Base-by-base conservation (phyloP, 1,140 invertebrate genomes). In the Drosophila setifemur region DNA sequence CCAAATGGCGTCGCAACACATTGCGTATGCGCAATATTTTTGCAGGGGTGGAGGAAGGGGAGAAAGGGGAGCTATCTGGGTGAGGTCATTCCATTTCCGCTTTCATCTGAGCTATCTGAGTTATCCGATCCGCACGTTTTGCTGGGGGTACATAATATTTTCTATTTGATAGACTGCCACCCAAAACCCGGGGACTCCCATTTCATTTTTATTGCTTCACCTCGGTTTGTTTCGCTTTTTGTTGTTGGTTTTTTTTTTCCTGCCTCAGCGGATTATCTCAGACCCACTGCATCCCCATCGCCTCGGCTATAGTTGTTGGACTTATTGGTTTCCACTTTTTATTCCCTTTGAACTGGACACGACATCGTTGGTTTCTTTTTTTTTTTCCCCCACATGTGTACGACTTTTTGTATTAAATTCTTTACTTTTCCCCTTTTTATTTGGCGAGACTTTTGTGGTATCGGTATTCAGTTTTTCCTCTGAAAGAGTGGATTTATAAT, bases 401-500 rank as follows among this genome's bases (percentile, higher is more conserved):
- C 25, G 48, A 44, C 21, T 58, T 44, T 72, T 28, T 50, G 45
- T 69, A 69, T 78, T 68, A 52, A 61, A 48, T 52, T 71, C 25
- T 26, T 8, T 37, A 3, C 5, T 39, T 61, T 40, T 45, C n/a
- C 19, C 23, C 26, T 28, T 57, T 73, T 79, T 50, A 35, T 69
- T 75, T 74, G 43, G 58, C 43, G 48, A 60, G 42, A 23, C 64
- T 63, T 69, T 52, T 58, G 61, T 58, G 74, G 54, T 73, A 69
- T 70, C 57, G 74, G 58, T 78, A 64, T 73, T 58, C 57, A 70
- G 53, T 58, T 47, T 69, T 70, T 70, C 57, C 45, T 19, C 48
- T 21, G 4, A 52, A 60, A 60, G 69, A 73, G 61, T 74, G 74
- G 66, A 79, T 79, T 79, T 79, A 79, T 79, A 74, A 70, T 74